Evolutionary conservation across 1,140 invertebrate genomes (phyloP), one percentile per base, ranked within the genome.

Genomic region (Lepidotrigona ventralis): DNA sequence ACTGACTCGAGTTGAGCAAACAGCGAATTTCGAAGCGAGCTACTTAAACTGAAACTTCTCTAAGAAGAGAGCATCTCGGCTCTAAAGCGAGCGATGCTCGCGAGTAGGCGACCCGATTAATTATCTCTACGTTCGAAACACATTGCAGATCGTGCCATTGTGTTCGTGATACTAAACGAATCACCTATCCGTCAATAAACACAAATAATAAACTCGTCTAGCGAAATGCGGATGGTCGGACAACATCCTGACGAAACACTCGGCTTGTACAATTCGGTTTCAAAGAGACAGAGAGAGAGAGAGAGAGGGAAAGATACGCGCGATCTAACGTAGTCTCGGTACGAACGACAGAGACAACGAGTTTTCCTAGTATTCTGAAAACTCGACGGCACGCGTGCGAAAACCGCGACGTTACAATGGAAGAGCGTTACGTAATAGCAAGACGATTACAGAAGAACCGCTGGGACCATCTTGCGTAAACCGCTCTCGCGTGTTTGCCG

Each of bases 401-500:
- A 83, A 83, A 29, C 56, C 56, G 23, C 51, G 29, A 60, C 19
- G 29, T 23, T n/a, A 66, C 76, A 79, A 83, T 79, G 79, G 64
- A 83, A 79, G 21, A 33, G 58, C 8, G 29, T 83, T 79, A 64
- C 51, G 76, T 72, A 83, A 83, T 39, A 33, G 39, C 39, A 66
- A 29, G n/a, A 46, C 33, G 54, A 82, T 82, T 82, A 82, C 63
- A 76, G 63, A 73, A 58, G 63, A 69, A 26, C 63, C n/a, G 26
- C 64, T n/a, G 19, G n/a, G 71, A 15, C 15, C 33, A 33, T 58
- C 81, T 79, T 83, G 81, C 81, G 81, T 33, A 79, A 83, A 79
- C 58, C 6, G 39, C 19, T 77, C 23, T 56, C 29, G 66, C 54
- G 75, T 71, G 39, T 46, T 46, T 26, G n/a, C 21, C 17, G 14